These are phyloP conservation scores for Puma concolor DNA, from an alignment of 2,113 vertebrate species.

Conservation along the genomic window DNA sequence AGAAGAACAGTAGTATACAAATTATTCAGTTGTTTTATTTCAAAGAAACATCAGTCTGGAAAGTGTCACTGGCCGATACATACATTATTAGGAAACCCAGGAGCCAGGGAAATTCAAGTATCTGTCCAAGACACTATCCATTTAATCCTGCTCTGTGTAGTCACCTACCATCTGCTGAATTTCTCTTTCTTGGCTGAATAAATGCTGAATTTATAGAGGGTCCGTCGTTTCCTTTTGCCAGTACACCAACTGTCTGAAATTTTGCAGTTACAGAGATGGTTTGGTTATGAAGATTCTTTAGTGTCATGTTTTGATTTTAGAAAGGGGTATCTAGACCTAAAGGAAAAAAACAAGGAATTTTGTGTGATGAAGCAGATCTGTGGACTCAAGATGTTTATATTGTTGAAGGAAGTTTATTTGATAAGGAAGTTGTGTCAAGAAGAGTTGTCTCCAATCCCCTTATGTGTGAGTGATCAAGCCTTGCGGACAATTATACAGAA, in stretches of 20 bases:
- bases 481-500: not conserved
- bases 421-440: not conserved
- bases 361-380: not conserved
- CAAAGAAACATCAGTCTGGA: not conserved
- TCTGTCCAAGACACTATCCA: not conserved
- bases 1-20: not conserved
- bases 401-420: not conserved
- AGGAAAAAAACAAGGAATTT: not conserved
- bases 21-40: not conserved
- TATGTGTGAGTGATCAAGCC: not conserved
- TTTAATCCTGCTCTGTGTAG: not conserved
- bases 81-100: not conserved
- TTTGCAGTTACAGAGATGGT: not conserved
- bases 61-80: not conserved
- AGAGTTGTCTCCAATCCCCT: not conserved
- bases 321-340: not conserved
- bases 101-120: not conserved
- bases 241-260: not conserved
- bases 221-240: not conserved
- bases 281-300: not conserved
- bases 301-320: not conserved
- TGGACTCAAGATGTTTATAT: not conserved
- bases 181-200: not conserved
- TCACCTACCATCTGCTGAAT: not conserved
- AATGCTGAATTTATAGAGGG: not conserved